These are phyloP conservation scores for Margarornis squamiger DNA, from an alignment of 2,797 vertebrate species.

Conservation along the genomic window DNA sequence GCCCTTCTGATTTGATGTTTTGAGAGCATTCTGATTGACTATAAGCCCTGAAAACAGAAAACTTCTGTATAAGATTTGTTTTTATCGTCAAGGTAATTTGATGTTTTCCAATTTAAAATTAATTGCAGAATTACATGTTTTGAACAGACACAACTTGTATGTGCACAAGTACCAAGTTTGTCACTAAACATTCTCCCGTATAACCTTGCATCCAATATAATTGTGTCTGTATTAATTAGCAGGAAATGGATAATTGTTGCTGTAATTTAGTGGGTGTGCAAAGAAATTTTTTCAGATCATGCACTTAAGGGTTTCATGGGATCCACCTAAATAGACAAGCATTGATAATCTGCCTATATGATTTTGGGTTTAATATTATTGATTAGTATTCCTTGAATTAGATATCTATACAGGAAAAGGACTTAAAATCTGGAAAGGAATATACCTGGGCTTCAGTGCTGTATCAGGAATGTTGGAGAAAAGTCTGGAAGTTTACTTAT, in stretches of 20 bases:
- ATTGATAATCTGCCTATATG: background rate
- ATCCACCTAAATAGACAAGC: rapidly evolving
- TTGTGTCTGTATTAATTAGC: background rate
- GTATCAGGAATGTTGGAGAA: background rate
- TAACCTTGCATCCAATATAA: background rate
- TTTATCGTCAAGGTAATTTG: background rate
- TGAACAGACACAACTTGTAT: background rate
- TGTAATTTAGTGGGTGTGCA: background rate
- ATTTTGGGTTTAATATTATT: background rate
- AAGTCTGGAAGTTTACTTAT: background rate
- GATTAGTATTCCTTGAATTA: background rate
- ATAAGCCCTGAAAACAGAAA: background rate
- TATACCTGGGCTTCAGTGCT: background rate
- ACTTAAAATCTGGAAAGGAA: background rate
- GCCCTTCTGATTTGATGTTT: background rate
- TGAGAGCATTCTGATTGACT: background rate
- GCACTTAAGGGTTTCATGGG: background rate
- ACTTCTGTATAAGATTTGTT: background rate
- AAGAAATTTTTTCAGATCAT: background rate
- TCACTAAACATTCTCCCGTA: background rate
- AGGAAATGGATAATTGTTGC: background rate
- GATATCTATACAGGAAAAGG: background rate
- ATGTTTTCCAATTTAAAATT: background rate
- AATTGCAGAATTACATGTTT: background rate
- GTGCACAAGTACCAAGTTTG: background rate